These are phyloP conservation scores for Clistopyga incitator DNA, from an alignment of 2,888 invertebrate species.

Conservation along the genomic window DNA sequence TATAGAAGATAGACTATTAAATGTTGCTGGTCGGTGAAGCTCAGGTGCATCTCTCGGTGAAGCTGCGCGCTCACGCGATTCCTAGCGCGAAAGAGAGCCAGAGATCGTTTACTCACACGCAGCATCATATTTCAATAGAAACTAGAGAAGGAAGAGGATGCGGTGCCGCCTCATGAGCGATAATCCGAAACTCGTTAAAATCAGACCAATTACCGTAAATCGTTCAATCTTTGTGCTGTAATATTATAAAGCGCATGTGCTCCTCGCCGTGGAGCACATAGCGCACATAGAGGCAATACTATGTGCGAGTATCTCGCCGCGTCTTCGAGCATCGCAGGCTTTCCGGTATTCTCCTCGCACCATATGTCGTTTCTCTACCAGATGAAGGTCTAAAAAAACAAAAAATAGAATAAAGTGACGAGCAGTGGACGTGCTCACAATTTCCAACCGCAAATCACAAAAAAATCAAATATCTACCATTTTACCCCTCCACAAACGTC, in stretches of 20 bases:
- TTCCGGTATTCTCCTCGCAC: slow-evolving; percentile 35
- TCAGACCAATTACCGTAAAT: slow-evolving; percentile 64
- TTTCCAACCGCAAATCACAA: neutral
- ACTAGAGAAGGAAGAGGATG: slow-evolving; percentile 35
- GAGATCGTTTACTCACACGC: slow-evolving; percentile 8
- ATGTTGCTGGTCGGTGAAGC: slow-evolving; percentile 38
- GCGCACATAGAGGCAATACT: neutral
- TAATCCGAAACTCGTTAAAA: slow-evolving; percentile 65
- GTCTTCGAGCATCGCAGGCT: neutral
- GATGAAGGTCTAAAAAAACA: neutral
- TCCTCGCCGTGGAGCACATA: neutral
- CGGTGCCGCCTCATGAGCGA: slow-evolving; percentile 28
- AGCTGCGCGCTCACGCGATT: slow-evolving; percentile 53
- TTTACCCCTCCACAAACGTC: too few species aligned
- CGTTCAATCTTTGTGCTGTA: slow-evolving; percentile 19
- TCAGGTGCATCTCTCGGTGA: neutral
- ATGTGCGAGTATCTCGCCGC: neutral
- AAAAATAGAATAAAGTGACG: too few species aligned
- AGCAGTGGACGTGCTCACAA: neutral
- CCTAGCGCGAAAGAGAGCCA: slow-evolving; percentile 1
- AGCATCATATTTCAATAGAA: slow-evolving; percentile 59
- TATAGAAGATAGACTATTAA: slow-evolving; percentile 12
- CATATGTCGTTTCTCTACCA: slow-evolving; percentile 55
- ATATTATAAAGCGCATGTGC: slow-evolving; percentile 31
- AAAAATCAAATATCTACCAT: neutral